Conservation (phyloP, 2,888 invertebrate genomes). For the Folsomia manolachei region DNA sequence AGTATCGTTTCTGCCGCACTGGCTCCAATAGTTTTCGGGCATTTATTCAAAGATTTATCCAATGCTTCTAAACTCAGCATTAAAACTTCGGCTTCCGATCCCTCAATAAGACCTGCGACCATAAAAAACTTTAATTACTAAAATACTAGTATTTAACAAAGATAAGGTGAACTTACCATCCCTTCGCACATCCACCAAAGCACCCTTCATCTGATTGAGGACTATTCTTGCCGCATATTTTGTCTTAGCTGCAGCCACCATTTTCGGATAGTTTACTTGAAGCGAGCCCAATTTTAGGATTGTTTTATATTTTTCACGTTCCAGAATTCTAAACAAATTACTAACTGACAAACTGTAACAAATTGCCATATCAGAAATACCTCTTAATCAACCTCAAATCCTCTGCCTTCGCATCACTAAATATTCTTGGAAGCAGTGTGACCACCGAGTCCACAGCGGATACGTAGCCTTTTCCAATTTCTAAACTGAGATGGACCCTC, state of each 20-base stretch:
- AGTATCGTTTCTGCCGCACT: constrained; percentile 54
- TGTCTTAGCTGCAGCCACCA: constrained; percentile 66
- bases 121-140: neutral
- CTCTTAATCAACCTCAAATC: constrained; percentile 21
- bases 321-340: constrained; percentile 49
- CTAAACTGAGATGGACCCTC: constrained; percentile 62
- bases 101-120: constrained; percentile 63
- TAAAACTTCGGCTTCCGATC: constrained; percentile 60
- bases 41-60: constrained; percentile 57
- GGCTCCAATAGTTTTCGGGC: constrained; percentile 51
- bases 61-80: constrained; percentile 60
- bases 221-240: constrained; percentile 64
- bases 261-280: constrained; percentile 62
- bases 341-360: too few relatives aligned
- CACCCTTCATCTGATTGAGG: constrained; percentile 61
- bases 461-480: constrained; percentile 64
- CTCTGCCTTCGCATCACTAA: constrained; percentile 54
- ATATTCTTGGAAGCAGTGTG: constrained; percentile 58
- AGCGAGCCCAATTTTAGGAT: constrained; percentile 59
- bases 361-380: constrained; percentile 41
- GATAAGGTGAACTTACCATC: constrained; percentile 53
- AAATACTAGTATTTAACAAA: neutral
- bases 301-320: constrained; percentile 55
- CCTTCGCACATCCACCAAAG: constrained; percentile 60
- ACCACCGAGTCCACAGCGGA: constrained; percentile 63